These are phyloP conservation scores for Manacus vitellinus DNA, from an alignment of 2,113 vertebrate species.

Conservation along the genomic window DNA sequence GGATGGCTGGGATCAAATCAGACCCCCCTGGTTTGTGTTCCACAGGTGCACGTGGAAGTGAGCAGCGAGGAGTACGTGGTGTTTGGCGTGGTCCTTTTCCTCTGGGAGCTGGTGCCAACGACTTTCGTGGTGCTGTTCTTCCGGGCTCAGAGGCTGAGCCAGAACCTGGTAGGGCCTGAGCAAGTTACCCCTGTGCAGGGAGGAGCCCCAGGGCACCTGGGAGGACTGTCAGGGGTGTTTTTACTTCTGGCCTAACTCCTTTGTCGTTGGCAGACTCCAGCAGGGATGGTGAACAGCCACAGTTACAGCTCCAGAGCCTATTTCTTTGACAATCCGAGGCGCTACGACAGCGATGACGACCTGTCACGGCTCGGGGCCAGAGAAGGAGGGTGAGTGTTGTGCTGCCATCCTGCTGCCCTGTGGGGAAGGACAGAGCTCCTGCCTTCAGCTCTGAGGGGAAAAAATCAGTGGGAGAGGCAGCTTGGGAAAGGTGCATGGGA, in stretches of 20 bases:
- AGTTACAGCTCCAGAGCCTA: slow-evolving; percentile 93
- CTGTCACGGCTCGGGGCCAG: slow-evolving; percentile 83
- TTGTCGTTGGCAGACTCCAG: slow-evolving; percentile 78
- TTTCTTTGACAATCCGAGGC: slow-evolving; percentile 95
- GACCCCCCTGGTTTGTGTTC: neutral
- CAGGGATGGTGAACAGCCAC: slow-evolving; percentile 93
- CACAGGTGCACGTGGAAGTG: slow-evolving; percentile 81
- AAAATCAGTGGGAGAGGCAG: neutral
- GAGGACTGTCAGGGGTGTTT: neutral
- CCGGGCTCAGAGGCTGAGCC: slow-evolving; percentile 88
- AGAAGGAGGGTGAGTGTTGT: slow-evolving; percentile 74
- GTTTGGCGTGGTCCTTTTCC: slow-evolving; percentile 92
- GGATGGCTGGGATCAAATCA: neutral
- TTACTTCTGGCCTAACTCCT: neutral
- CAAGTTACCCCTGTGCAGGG: neutral
- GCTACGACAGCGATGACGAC: slow-evolving; percentile 96
- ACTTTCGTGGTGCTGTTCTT: slow-evolving; percentile 92
- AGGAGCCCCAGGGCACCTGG: neutral
- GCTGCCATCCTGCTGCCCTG: neutral
- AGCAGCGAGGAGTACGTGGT: slow-evolving; percentile 87
- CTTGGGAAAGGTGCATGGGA: neutral
- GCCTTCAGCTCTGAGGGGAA: neutral
- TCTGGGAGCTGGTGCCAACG: slow-evolving; percentile 95
- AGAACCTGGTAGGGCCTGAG: slow-evolving; percentile 87
- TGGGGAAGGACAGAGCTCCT: neutral